Evolutionary conservation across 92 coral and sea anemone genomes (phyloP).

Genomic region (Porites evermanni): DNA sequence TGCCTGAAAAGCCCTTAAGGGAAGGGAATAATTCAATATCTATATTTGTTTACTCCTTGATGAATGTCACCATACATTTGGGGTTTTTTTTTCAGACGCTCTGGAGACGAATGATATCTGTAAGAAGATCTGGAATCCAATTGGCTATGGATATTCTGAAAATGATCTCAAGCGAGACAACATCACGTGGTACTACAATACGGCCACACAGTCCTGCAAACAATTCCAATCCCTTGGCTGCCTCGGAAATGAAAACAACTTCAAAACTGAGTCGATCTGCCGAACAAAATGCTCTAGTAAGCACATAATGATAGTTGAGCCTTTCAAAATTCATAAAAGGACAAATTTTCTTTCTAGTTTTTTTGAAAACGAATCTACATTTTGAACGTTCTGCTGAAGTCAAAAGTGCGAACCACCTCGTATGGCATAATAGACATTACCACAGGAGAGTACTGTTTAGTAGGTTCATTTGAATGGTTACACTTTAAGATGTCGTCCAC

Average conservation of each 20-base stretch:
- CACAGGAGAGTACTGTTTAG: too few species aligned
- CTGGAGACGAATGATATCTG: slow-evolving; percentile 65
- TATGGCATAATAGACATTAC: too few species aligned
- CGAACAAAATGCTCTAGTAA: slow-evolving; percentile 71
- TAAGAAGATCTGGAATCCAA: slow-evolving; percentile 72
- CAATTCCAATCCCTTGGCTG: slow-evolving; percentile 75
- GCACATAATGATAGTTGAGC: not conserved
- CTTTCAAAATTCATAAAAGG: not conserved
- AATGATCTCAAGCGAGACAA: slow-evolving; percentile 28
- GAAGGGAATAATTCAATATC: too few species aligned
- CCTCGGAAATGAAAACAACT: slow-evolving; percentile 89
- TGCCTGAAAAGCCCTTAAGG: too few species aligned
- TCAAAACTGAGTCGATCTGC: slow-evolving; percentile 64
- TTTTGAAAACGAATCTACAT: too few species aligned
- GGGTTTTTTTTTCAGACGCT: slow-evolving; percentile 55
- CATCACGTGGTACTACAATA: slow-evolving; percentile 65
- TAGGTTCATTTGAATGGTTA: too few species aligned
- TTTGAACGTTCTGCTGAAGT: too few species aligned
- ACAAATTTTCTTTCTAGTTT: not conserved
- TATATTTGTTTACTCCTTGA: too few species aligned
- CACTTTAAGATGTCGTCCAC: too few species aligned
- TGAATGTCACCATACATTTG: not conserved
- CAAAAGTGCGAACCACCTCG: too few species aligned
- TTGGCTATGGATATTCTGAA: slow-evolving; percentile 29
- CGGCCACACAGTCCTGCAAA: slow-evolving; percentile 55